A percentile compares a stretch with the other conserved stretches of the same genome.
phyloP scores from a whole-genome alignment of 2,113 vertebrate genomes.

The Gallinago jamesoni region DNA sequence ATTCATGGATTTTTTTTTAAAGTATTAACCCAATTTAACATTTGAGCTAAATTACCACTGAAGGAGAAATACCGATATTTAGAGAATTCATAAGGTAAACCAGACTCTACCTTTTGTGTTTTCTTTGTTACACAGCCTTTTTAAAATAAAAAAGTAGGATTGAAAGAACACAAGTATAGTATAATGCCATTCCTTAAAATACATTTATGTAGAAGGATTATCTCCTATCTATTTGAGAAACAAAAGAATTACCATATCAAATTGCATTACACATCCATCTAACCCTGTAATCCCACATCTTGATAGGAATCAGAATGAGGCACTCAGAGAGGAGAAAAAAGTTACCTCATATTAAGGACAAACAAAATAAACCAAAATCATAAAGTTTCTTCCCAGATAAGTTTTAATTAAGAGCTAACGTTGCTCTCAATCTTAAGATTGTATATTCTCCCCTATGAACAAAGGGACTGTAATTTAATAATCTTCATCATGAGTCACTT shows the following conservation, averaged over 20 bases:
- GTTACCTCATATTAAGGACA: background rate
- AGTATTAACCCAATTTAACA: background rate
- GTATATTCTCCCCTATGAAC: background rate
- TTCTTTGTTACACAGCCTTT: background rate
- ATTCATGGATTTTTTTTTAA: background rate
- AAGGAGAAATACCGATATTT: background rate
- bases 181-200: background rate
- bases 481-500: background rate
- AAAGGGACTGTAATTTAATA: background rate
- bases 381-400: background rate
- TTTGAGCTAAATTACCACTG: background rate
- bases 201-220: background rate
- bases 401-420: background rate
- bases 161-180: background rate
- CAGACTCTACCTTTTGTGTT: background rate
- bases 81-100: background rate
- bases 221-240: background rate
- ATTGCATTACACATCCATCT: constrained; percentile 19
- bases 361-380: background rate
- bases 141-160: background rate
- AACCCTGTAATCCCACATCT: background rate
- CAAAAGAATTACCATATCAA: constrained; percentile 9
- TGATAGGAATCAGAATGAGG: background rate
- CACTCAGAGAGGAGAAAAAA: background rate
- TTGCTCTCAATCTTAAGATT: background rate